These are phyloP conservation scores for Atta cephalotes DNA, from an alignment of 1,140 invertebrate genomes.

Conservation along the genomic window DNA sequence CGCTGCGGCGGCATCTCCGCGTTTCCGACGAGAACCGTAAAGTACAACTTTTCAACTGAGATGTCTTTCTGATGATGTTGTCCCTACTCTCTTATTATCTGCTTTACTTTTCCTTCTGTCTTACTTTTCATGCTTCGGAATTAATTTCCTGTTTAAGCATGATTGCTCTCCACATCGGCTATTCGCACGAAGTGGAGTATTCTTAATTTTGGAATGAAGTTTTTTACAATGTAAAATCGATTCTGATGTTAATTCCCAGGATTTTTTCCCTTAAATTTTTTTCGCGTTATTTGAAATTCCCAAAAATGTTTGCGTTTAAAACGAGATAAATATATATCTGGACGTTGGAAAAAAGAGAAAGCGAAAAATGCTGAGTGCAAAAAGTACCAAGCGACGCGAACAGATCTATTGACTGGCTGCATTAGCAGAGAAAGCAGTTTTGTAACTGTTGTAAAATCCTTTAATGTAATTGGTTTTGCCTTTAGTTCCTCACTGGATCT, in stretches of 20 bases:
- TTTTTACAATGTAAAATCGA: not conserved
- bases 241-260: not conserved
- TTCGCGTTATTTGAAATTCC: too few relatives aligned
- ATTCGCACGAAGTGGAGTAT: not conserved
- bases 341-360: too few relatives aligned
- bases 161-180: not conserved
- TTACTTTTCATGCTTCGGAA: not conserved
- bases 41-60: not conserved
- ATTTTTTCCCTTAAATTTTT: not conserved
- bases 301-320: too few relatives aligned
- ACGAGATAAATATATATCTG: too few relatives aligned
- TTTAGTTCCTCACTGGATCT: too few relatives aligned
- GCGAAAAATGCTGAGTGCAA: too few relatives aligned
- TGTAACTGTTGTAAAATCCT: too few relatives aligned
- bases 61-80: not conserved
- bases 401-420: too few relatives aligned
- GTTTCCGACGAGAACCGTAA: not conserved
- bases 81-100: not conserved
- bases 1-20: not conserved
- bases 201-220: not conserved
- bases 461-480: too few relatives aligned
- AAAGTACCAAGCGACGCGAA: too few relatives aligned
- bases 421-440: too few relatives aligned
- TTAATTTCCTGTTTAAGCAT: not conserved
- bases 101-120: constrained; percentile 10